Conservation (phyloP, 2,888 invertebrate genomes). For the Spodoptera picta region DNA sequence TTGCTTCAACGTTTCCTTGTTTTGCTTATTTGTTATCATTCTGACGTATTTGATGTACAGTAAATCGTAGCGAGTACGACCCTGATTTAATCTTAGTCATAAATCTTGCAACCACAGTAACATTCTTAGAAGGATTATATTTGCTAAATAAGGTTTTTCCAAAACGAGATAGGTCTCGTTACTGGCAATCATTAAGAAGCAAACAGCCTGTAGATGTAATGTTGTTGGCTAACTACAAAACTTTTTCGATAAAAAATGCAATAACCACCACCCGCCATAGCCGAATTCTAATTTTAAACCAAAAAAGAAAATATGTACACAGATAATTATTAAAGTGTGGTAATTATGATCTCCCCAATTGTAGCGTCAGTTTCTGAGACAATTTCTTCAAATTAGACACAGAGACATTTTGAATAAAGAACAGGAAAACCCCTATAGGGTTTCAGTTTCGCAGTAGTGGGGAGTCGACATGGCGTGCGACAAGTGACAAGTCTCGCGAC, state of each 20-base stretch:
- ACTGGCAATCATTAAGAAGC: too few relatives aligned
- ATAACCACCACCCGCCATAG: not conserved
- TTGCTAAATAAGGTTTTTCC: too few relatives aligned
- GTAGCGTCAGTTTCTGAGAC: conserved; percentile 48
- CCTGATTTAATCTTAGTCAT: not conserved
- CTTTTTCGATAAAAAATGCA: not conserved
- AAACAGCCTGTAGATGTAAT: too few relatives aligned
- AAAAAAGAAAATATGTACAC: conserved; percentile 10
- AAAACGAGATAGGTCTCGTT: too few relatives aligned
- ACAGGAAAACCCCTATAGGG: conserved; percentile 73
- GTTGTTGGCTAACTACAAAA: not conserved
- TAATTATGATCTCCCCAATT: conserved; percentile 41
- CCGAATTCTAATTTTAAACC: conserved; percentile 4
- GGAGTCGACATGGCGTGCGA: conserved; percentile 78
- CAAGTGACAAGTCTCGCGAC: conserved; percentile 83
- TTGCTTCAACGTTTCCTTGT: conserved; percentile 66
- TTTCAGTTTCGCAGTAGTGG: conserved; percentile 71
- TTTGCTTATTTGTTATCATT: conserved; percentile 57
- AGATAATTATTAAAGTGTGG: conserved; percentile 16
- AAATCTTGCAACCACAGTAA: too few relatives aligned
- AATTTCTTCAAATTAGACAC: conserved; percentile 58
- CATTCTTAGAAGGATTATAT: too few relatives aligned
- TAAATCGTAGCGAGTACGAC: conserved; percentile 6
- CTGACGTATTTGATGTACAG: conserved; percentile 44
- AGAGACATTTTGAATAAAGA: conserved; percentile 67